Evolutionary conservation across 2,888 invertebrate species (phyloP).

Genomic region (Diarsia rubi): DNA sequence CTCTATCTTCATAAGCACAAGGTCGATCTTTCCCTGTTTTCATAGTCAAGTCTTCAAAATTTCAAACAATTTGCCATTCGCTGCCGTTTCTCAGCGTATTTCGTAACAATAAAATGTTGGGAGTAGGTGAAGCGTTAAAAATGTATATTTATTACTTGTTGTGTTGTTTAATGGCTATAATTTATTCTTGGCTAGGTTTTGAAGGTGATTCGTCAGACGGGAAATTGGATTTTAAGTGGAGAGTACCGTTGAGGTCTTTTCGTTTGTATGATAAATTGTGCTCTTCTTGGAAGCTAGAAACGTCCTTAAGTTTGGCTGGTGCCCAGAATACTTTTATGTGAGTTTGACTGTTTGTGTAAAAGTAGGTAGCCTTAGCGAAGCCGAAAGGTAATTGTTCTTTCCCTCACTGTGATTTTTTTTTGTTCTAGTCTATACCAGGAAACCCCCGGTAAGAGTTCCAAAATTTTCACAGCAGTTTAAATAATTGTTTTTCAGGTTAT

Average conservation of each 20-base stretch:
- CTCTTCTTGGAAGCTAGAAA: background rate
- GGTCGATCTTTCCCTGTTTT: background rate
- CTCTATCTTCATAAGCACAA: background rate
- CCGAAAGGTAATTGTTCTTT: too few species aligned
- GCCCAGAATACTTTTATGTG: background rate
- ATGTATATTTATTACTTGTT: slow-evolving; percentile 52
- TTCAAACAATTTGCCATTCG: slow-evolving; percentile 40
- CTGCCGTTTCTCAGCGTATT: slow-evolving; percentile 21
- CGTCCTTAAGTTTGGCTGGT: slow-evolving; percentile 5
- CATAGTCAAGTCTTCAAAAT: slow-evolving; percentile 7
- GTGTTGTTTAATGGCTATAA: slow-evolving; percentile 36
- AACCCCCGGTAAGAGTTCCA: too few species aligned
- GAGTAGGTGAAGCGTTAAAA: slow-evolving; percentile 23
- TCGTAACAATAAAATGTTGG: slow-evolving; percentile 37
- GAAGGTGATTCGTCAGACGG: slow-evolving; percentile 22
- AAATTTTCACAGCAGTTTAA: too few species aligned
- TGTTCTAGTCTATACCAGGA: too few species aligned
- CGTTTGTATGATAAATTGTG: slow-evolving; percentile 26
- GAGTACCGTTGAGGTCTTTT: slow-evolving; percentile 6
- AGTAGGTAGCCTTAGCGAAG: too few species aligned
- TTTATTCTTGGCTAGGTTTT: slow-evolving; percentile 42
- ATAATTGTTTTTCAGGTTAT: too few species aligned
- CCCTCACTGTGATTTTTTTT: too few species aligned
- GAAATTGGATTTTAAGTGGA: slow-evolving; percentile 32
- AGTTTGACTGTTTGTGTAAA: too few species aligned